Evolutionary conservation across 2,797 vertebrate species (phyloP).

Genomic region (Lutra lutra): DNA sequence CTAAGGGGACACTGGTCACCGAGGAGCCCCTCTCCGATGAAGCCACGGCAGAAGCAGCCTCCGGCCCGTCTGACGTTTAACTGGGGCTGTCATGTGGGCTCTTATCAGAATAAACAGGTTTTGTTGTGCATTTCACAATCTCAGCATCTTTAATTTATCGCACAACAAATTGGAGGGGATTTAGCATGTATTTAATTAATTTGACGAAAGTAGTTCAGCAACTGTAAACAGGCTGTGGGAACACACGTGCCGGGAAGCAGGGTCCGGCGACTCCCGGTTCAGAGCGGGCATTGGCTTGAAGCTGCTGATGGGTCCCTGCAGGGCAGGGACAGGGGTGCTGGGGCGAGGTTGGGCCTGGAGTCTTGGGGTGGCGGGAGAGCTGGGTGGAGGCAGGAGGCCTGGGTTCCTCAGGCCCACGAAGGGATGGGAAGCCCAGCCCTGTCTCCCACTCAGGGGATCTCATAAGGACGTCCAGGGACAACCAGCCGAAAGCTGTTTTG

Average conservation of each 20-base stretch:
- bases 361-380: fast-evolving
- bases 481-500: not conserved
- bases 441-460: fast-evolving
- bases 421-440: not conserved
- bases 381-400: not conserved
- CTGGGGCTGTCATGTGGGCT: not conserved
- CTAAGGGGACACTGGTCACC: not conserved
- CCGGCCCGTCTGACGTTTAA: fast-evolving
- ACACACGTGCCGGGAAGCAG: not conserved
- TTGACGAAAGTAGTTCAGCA: constrained; percentile 77
- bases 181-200: constrained; percentile 82
- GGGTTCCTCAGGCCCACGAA: not conserved
- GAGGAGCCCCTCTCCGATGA: fast-evolving
- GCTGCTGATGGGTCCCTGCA: not conserved
- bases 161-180: constrained; percentile 73
- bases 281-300: fast-evolving
- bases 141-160: constrained; percentile 71
- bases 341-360: not conserved
- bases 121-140: constrained; percentile 63
- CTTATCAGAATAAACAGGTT: constrained; percentile 68
- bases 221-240: constrained; percentile 73
- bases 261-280: not conserved
- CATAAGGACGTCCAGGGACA: not conserved
- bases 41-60: too few species aligned
- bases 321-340: not conserved